Conservation (phyloP, 2,888 invertebrate species). For the Meta bourneti region DNA sequence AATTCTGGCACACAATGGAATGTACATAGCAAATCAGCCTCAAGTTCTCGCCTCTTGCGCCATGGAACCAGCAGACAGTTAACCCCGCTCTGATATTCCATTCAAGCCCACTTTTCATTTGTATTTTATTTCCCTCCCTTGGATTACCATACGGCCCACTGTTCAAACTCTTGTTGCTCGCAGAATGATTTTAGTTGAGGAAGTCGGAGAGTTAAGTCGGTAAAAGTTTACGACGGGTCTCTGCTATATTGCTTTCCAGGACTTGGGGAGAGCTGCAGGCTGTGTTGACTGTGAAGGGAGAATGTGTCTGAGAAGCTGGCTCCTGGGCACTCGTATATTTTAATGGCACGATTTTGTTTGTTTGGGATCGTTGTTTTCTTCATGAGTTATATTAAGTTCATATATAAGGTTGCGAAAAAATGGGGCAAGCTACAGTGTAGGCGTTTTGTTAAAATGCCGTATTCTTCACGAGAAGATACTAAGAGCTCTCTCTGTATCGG, state of each 20-base stretch:
- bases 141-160: slow-evolving; percentile 48
- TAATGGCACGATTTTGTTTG: neutral
- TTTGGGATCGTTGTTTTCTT: neutral
- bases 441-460: no score
- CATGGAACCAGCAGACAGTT: slow-evolving; percentile 7
- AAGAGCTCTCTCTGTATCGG: no score
- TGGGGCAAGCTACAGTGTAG: no score
- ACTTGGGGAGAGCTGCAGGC: no score
- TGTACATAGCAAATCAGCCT: slow-evolving; percentile 40
- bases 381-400: neutral
- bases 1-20: slow-evolving; percentile 49
- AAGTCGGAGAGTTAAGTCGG: neutral
- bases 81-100: slow-evolving; percentile 63
- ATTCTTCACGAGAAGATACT: no score
- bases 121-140: slow-evolving; percentile 24
- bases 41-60: neutral
- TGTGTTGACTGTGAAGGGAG: no score
- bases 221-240: neutral
- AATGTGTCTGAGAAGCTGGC: no score
- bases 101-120: slow-evolving; percentile 22
- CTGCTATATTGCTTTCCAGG: neutral
- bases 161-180: neutral
- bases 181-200: neutral
- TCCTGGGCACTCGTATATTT: neutral
- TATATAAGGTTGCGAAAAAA: neutral